These are phyloP conservation scores for Polyodon spathula DNA, from an alignment of 2,113 vertebrate species.

Conservation along the genomic window DNA sequence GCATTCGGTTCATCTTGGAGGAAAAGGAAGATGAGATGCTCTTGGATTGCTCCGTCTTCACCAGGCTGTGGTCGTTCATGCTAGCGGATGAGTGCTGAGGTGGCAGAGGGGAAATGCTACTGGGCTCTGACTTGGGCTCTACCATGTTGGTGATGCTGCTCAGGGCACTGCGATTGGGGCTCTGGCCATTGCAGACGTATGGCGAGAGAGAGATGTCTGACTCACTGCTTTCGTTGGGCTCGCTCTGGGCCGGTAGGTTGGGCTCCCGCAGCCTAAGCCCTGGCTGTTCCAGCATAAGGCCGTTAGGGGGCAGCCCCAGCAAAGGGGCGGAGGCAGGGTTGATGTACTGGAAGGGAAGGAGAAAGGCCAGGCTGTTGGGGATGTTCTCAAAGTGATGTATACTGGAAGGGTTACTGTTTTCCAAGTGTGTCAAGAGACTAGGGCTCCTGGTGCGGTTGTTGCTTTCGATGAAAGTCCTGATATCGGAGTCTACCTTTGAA, in stretches of 20 bases:
- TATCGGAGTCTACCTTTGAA: constrained; percentile 95
- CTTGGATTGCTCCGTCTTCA: constrained; percentile 84
- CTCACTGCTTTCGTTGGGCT: constrained; percentile 90
- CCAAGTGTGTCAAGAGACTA: constrained; percentile 86
- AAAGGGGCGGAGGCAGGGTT: constrained; percentile 93
- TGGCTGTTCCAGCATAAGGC: constrained; percentile 82
- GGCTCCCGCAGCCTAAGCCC: constrained; percentile 81
- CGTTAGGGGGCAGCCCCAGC: constrained; percentile 89
- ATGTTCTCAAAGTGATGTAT: constrained; percentile 99
- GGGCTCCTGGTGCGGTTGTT: constrained; percentile 96
- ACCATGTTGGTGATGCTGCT: constrained; percentile 78
- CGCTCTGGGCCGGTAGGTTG: constrained; percentile 79
- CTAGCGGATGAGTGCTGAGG: constrained; percentile 33
- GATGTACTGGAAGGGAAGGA: constrained; percentile 97
- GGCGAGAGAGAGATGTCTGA: constrained; percentile 91
- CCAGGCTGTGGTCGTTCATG: constrained; percentile 34
- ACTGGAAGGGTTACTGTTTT: constrained; percentile 94
- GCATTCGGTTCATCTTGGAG: constrained; percentile 94
- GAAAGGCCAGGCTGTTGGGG: constrained; percentile 92
- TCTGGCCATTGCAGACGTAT: constrained; percentile 74
- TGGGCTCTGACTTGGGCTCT: constrained; percentile 89
- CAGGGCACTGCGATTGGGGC: constrained; percentile 75
- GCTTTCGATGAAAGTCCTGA: constrained; percentile 98
- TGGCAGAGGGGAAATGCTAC: constrained; percentile 72
- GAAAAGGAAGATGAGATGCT: constrained; percentile 65